Evolutionary conservation across 1,140 invertebrate species (phyloP).

Genomic region (Heterodera schachtii): DNA sequence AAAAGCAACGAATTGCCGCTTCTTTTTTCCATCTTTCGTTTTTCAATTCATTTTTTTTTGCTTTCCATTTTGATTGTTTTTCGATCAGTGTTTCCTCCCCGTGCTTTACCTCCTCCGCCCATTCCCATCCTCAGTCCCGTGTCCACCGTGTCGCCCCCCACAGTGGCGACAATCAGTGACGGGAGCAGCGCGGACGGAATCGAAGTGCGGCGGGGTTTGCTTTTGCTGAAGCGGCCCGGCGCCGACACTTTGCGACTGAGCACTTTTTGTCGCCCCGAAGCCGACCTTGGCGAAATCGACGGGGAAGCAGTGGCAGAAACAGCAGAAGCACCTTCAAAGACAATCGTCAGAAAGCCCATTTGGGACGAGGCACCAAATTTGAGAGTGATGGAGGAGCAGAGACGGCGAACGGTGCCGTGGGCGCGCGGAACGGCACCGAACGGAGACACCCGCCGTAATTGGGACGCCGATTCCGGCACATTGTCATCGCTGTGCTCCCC

Average conservation of each 20-base stretch:
- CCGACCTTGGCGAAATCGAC: neutral
- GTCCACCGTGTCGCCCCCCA: conserved; percentile 30
- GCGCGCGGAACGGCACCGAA: conserved; percentile 1
- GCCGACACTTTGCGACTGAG: conserved; percentile 21
- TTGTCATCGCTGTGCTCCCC: neutral
- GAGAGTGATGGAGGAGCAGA: conserved; percentile 19
- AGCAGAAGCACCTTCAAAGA: neutral
- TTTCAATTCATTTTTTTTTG: neutral
- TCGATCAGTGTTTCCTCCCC: too few species aligned
- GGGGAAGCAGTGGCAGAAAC: neutral
- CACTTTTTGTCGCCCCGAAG: neutral
- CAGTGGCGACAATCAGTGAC: conserved; percentile 23
- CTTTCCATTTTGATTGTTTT: neutral
- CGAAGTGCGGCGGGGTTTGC: conserved; percentile 3
- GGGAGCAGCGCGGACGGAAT: conserved; percentile 27
- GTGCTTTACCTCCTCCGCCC: neutral
- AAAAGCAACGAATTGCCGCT: neutral
- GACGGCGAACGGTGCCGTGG: conserved; percentile 6
- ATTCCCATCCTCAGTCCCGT: conserved; percentile 22
- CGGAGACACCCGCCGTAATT: neutral
- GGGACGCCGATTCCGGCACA: neutral
- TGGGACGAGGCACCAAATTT: conserved; percentile 10
- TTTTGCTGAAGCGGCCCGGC: conserved; percentile 13
- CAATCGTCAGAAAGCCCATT: neutral
- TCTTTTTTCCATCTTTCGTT: neutral